Base-by-base conservation (phyloP, 2,888 invertebrate species). In the Caradrina kadenii region DNA sequence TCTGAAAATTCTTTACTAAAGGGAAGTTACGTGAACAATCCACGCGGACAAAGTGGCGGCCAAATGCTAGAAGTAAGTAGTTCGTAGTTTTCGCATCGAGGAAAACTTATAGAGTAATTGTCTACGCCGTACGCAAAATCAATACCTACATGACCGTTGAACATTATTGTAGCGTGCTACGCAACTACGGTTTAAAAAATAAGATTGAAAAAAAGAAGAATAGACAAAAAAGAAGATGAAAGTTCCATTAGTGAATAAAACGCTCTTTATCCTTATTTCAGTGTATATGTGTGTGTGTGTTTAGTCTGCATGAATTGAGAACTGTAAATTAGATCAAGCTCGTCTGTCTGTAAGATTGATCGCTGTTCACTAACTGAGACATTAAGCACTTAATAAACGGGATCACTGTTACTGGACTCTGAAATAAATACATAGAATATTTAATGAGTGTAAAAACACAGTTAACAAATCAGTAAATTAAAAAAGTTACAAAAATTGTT, bases 101-200 rank as follows among this genome's bases (percentile, higher is more conserved):
- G 6, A 1, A 48, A 54, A 48, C 3, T 31, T 31, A 35, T 7
- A 8, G 8, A 35, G 7, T 7, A 5, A 11, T 42, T 15, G 42
- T 54, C 74, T 70, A 70, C 66, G 48, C 42, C 75, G 66, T 74
- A 74, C 74, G 13, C 42, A 35, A n/a, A n/a, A n/a, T n/a, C n/a
- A n/a, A n/a, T n/a, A n/a, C n/a, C n/a, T 42, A 53, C 35, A 19
- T n/a, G 17, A 19, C 19, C 55, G 55, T 74, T 66, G 55, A 74
- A 74, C 74, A 66, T 55, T 8, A 66, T 70, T 49, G 42, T 3
- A 17, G 8, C 13, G 8, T 22, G 42, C 69, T 64, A 70, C 54
- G 73, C 13, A 54, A 54, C 15, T 39, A 4, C 35, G 2, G 6
- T n/a, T n/a, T n/a, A n/a, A n/a, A n/a, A n/a, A n/a, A n/a, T n/a